Evolutionary conservation across 2,113 vertebrate species (phyloP).

Genomic region (Vombatus ursinus): DNA sequence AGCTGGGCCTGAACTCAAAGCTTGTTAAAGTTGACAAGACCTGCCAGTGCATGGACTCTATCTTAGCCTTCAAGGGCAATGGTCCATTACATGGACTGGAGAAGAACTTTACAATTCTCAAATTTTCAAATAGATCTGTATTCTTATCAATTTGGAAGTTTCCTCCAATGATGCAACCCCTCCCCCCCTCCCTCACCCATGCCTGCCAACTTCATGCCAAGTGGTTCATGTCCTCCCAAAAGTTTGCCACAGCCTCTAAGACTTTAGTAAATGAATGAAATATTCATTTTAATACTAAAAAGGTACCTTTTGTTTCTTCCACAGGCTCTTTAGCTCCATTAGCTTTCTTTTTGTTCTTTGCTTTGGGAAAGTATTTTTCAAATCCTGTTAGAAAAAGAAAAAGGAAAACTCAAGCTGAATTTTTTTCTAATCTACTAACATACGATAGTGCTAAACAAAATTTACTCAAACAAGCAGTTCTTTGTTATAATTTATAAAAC

Average conservation of each 20-base stretch:
- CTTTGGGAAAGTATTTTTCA: constrained; percentile 96
- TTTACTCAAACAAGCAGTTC: not conserved
- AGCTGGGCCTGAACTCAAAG: not conserved
- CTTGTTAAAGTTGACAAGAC: not conserved
- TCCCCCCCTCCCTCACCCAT: not conserved
- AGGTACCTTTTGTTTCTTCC: constrained; percentile 89
- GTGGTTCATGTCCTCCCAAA: not conserved
- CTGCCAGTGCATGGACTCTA: not conserved
- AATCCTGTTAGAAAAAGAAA: constrained; percentile 86
- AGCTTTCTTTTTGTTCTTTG: constrained; percentile 83
- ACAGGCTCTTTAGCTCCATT: constrained; percentile 84
- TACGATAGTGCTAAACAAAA: not conserved
- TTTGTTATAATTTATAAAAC: not conserved
- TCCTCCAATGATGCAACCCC: not conserved
- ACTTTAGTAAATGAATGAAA: constrained; percentile 13
- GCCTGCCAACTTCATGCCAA: not conserved
- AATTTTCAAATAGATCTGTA: not conserved
- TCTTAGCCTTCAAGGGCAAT: not conserved
- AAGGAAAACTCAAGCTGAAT: constrained; percentile 38
- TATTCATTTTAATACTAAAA: constrained; percentile 25
- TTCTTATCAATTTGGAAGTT: not conserved
- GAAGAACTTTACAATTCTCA: not conserved
- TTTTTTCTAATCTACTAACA: not conserved
- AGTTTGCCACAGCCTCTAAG: not conserved
- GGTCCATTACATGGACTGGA: not conserved